Percentiles rank a stretch among this genome's conserved stretches.
phyloP scores from a whole-genome alignment of 2,113 vertebrate species.

The Cardinalis cardinalis region DNA sequence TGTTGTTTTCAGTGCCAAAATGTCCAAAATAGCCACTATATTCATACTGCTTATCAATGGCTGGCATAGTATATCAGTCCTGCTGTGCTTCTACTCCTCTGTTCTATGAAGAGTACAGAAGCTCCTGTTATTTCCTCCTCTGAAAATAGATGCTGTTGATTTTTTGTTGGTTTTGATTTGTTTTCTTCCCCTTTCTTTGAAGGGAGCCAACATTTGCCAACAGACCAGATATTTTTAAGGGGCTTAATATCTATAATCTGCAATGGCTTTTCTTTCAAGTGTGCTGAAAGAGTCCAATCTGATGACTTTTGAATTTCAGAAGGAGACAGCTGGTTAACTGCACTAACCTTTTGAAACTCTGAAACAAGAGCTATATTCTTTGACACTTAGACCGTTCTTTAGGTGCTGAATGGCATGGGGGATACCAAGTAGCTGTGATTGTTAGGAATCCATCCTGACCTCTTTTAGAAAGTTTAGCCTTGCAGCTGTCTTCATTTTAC shows the following conservation, averaged over 20 bases:
- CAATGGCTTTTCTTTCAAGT: not conserved
- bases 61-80: not conserved
- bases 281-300: not conserved
- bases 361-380: not conserved
- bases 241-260: not conserved
- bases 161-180: not conserved
- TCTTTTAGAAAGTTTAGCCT: not conserved
- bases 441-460: not conserved
- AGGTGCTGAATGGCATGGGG: not conserved
- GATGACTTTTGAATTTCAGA: not conserved
- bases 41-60: not conserved
- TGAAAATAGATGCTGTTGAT: not conserved
- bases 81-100: not conserved
- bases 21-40: not conserved
- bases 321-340: not conserved
- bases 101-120: accelerated
- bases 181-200: not conserved
- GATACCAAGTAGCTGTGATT: not conserved
- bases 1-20: not conserved
- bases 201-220: not conserved
- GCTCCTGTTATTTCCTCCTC: not conserved
- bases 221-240: not conserved
- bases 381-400: not conserved
- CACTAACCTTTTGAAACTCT: not conserved
- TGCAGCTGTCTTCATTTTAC: not conserved